Base-by-base conservation (phyloP, 2,797 vertebrate genomes). In the Chanos chanos region DNA sequence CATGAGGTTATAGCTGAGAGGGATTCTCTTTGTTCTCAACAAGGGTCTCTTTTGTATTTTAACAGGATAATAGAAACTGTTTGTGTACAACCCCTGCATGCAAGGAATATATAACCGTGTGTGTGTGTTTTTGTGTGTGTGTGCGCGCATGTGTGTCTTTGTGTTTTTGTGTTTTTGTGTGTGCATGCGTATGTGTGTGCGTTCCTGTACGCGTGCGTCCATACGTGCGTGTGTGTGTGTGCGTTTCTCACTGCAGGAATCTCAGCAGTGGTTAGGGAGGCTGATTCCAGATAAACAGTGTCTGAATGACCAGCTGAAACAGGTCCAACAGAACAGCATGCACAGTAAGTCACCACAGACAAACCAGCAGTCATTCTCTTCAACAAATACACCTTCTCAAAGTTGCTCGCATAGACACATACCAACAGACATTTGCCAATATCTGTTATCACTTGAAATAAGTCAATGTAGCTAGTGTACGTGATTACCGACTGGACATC, bases 231-330 rank as follows among this genome's bases (percentile, higher is more conserved):
- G 7, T 21, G 39, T 41, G 16, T 21, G 39, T 41, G 15, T 19
- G 16, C n/a, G n/a, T 5, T 55, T 10, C 5, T 37, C 31, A 52
- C 1, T 74, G 12, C 80, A 98, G 96, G 95, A 98, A 66, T 96
- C 94, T 44, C 96, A 99, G 84, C 96, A 98, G 78, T 94, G 94
- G 92, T 87, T 99, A 75, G 94, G 95, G 66, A 89, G 92, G 62
- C 79, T 98, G 43, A 98, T 99, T 79, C 96, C 96, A 33, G 96
- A 99, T 72, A 99, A 99, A 75, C 96, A 98, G 78, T 86, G 83
- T 73, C 92, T 98, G 22, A 97, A 90, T 53, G 96, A 99, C 49
- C 94, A 98, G 54, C 74, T 99, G 68, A 98, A 98, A 60, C 95
- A 99, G 77, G 93, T 98, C 63, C 94, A 97, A 56, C 95, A 98